Evolutionary conservation across 2,113 vertebrate genomes (phyloP).

Genomic region (Lepisosteus oculatus): DNA sequence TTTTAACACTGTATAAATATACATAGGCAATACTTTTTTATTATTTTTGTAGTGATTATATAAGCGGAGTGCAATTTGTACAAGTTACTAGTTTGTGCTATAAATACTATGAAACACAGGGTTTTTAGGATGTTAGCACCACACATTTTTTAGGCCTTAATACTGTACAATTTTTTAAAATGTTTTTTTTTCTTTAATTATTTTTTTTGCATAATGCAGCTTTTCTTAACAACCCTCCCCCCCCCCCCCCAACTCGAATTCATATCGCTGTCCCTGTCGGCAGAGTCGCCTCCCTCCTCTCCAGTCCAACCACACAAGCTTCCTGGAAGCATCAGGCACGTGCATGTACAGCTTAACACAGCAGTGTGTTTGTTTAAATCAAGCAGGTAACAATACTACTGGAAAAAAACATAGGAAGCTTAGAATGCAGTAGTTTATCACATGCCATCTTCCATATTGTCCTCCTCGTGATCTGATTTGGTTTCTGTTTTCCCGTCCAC

Average conservation of each 20-base stretch:
- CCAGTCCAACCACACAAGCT: constrained; percentile 85
- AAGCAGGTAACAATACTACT: constrained; percentile 92
- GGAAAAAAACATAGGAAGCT: constrained; percentile 78
- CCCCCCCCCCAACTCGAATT: constrained; percentile 82
- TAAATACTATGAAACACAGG: constrained; percentile 99
- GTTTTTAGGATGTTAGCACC: constrained; percentile 96
- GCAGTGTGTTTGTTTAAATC: constrained; percentile 78
- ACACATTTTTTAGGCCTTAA: constrained; percentile 99
- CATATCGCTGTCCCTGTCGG: constrained; percentile 75
- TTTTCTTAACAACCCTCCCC: constrained; percentile 81
- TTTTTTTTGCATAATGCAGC: constrained; percentile 97
- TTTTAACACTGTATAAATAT: constrained; percentile 96
- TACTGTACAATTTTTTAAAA: constrained; percentile 95
- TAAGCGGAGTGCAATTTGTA: constrained; percentile 99
- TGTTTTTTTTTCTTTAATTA: constrained; percentile 58
- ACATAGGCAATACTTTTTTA: constrained; percentile 98
- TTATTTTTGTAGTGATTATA: constrained; percentile 99
- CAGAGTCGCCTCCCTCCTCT: constrained; percentile 57
- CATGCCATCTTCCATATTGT: constrained; percentile 94
- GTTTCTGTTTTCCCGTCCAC: constrained; percentile 98
- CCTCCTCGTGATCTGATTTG: constrained; percentile 98
- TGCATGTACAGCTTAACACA: constrained; percentile 94
- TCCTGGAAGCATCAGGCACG: constrained; percentile 98
- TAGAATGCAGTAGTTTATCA: constrained; percentile 86
- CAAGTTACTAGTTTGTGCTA: constrained; percentile 99